Evolutionary conservation across 37 sponge, comb jelly and placozoan genomes (phyloP), one percentile per base, ranked within the genome.

Genomic region (Aplysina aerophoba): DNA sequence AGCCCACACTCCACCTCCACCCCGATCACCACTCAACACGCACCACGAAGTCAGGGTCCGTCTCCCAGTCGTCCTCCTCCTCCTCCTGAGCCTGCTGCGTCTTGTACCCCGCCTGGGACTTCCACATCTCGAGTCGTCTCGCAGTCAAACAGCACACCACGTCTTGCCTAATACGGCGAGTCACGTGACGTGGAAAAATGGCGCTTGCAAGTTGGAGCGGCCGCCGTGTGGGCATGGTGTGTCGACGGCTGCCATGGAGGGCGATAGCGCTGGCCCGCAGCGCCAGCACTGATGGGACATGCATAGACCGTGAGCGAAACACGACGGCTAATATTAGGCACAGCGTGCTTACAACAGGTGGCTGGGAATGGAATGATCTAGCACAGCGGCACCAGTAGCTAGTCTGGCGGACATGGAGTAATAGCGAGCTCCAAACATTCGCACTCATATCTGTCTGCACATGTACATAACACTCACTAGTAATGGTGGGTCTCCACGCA

Each of bases 21-120:
- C 50, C 50, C n/a, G n/a, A n/a, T 36, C 80, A 17, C 4, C 71
- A 27, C 34, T 75, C 3, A 41, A 40, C 21, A 38, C 78, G 31
- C 54, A 96, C 96, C 84, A 97, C 98, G 84, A 97, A 97, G 81
- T 97, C 96, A 0, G 98, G 94, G 57, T 97, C 98, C 37, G 98
- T 97, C 59, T 97, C 98, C 98, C 98, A 97, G 90, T 97, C 98
- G 60, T 97, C 98, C 68, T 97, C 98, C 61, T 90, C 95, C 11
- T 61, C 90, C 6, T 72, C 50, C 37, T 87, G 71, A 41, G 14
- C 21, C n/a, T 36, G 25, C 24, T 40, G 22, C 21, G 38, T 44
- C 13, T 15, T 36, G 25, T 75, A 53, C 40, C 78, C 78, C 4
- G 53, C 78, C 25, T 75, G 78, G 1, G 78, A 0, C 44, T 15